These are phyloP conservation scores for Scaptodrosophila lebanonensis DNA, from an alignment of 1,140 invertebrate species.

Conservation along the genomic window DNA sequence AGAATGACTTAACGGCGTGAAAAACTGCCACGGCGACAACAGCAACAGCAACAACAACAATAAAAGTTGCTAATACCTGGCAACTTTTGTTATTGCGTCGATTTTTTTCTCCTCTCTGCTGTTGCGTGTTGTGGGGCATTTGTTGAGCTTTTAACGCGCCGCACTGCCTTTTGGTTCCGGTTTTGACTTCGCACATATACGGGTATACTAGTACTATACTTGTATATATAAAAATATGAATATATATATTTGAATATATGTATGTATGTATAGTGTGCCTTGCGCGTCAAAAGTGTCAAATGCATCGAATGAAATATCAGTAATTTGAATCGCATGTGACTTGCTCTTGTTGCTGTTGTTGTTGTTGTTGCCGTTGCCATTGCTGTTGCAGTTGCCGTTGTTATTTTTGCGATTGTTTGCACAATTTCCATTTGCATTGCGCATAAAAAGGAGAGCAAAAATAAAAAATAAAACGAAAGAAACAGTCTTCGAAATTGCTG, in stretches of 20 bases:
- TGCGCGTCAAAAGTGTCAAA: conserved; percentile 59
- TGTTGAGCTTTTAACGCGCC: conserved; percentile 64
- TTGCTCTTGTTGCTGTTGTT: too few species aligned
- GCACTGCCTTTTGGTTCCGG: conserved; percentile 52
- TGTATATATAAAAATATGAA: background rate
- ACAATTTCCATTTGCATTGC: conserved; percentile 66
- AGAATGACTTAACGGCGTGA: conserved; percentile 69
- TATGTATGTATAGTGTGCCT: conserved; percentile 8
- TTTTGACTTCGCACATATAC: too few species aligned
- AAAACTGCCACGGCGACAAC: conserved; percentile 35
- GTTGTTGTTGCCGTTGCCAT: too few species aligned
- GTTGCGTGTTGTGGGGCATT: too few species aligned
- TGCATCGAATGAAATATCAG: conserved; percentile 60
- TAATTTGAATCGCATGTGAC: conserved; percentile 51
- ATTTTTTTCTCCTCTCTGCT: too few species aligned
- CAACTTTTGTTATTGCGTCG: conserved; percentile 43
- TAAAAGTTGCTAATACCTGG: conserved; percentile 51
- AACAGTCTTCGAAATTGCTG: too few species aligned
- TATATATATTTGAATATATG: conserved; percentile 1
- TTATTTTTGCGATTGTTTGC: conserved; percentile 32
- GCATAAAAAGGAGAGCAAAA: conserved; percentile 47
- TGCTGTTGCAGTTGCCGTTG: too few species aligned
- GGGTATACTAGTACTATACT: too few species aligned
- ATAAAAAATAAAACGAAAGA: conserved; percentile 41
- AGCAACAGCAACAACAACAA: conserved; percentile 43